These are phyloP conservation scores for Toxonevra muliebris DNA, from an alignment of 2,888 invertebrate species.

Conservation along the genomic window DNA sequence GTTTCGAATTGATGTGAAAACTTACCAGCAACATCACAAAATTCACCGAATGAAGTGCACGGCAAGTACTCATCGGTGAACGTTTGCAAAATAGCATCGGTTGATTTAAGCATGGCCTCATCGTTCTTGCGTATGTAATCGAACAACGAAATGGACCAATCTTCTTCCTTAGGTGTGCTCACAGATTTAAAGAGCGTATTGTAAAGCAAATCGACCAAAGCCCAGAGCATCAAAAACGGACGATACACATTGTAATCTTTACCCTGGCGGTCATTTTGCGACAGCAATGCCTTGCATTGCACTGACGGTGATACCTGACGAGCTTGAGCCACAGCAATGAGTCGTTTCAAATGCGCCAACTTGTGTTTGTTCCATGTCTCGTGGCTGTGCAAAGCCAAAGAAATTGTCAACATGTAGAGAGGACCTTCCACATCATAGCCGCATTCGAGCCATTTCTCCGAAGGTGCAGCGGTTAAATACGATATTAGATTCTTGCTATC, in stretches of 20 bases:
- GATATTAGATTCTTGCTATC: slow-evolving; percentile 81
- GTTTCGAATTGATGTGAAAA: background rate
- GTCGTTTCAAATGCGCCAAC: slow-evolving; percentile 77
- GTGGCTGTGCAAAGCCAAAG: slow-evolving; percentile 80
- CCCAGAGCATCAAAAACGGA: slow-evolving; percentile 84
- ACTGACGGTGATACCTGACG: slow-evolving; percentile 74
- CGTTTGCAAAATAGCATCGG: slow-evolving; percentile 81
- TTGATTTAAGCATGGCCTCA: slow-evolving; percentile 86
- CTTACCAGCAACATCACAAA: slow-evolving; percentile 88
- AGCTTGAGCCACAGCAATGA: slow-evolving; percentile 81
- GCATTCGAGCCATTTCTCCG: slow-evolving; percentile 78
- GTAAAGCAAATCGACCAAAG: slow-evolving; percentile 86
- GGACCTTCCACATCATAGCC: slow-evolving; percentile 92
- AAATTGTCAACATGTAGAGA: slow-evolving; percentile 85
- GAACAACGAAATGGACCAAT: slow-evolving; percentile 90
- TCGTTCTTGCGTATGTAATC: slow-evolving; percentile 95
- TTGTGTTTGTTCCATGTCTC: slow-evolving; percentile 80
- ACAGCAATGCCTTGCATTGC: slow-evolving; percentile 65
- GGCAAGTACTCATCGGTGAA: slow-evolving; percentile 91
- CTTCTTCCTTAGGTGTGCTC: slow-evolving; percentile 79
- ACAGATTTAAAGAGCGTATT: slow-evolving; percentile 85
- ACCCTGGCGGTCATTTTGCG: slow-evolving; percentile 66
- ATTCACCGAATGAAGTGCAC: slow-evolving; percentile 89
- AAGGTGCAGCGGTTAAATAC: slow-evolving; percentile 73
- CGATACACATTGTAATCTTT: slow-evolving; percentile 85